phyloP scores from a whole-genome alignment of 2,113 vertebrate genomes.

The Triplophysa dalaica region DNA sequence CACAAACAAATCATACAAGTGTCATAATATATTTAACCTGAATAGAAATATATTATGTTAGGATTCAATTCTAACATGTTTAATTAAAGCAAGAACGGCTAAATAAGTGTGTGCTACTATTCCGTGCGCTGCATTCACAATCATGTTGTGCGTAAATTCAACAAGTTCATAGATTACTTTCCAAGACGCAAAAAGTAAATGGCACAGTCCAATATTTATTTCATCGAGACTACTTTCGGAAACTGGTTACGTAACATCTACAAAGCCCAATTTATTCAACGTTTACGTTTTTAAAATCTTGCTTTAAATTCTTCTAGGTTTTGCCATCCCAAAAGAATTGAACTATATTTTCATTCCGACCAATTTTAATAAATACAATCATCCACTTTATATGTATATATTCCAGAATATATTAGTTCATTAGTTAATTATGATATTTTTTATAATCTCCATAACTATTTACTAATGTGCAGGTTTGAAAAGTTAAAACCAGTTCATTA shows the following conservation, averaged over 20 bases:
- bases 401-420: conserved; percentile 28
- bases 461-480: conserved; percentile 5
- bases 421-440: background rate
- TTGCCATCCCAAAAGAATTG: background rate
- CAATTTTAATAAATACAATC: conserved; percentile 6
- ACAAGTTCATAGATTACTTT: background rate
- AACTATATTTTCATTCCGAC: background rate
- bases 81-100: background rate
- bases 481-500: background rate
- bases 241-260: background rate
- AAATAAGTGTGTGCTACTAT: background rate
- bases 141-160: background rate
- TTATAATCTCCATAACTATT: background rate
- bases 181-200: background rate
- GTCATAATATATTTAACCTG: background rate
- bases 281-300: background rate
- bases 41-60: background rate
- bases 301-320: background rate
- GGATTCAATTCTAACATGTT: background rate
- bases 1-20: background rate
- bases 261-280: background rate
- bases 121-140: background rate
- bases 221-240: background rate
- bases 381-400: conserved; percentile 2
- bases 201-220: background rate